Evolutionary conservation across 2,888 invertebrate species (phyloP).

Genomic region (Drosophila kanekoi): DNA sequence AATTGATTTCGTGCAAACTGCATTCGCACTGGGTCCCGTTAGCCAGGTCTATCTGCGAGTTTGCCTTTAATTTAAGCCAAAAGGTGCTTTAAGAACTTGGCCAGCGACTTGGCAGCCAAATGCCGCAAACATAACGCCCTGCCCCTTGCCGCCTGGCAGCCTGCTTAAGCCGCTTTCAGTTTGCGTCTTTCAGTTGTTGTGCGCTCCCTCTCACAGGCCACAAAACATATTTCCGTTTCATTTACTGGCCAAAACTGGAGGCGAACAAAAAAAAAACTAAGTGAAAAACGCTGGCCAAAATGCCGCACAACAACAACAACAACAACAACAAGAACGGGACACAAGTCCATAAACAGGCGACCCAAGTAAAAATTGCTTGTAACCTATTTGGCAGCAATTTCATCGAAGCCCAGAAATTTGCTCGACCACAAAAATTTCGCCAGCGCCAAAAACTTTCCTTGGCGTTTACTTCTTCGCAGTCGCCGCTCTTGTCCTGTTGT

Average conservation of each 20-base stretch:
- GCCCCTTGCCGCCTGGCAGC: constrained; percentile 37
- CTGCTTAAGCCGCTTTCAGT: constrained; percentile 41
- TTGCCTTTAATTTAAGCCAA: constrained; percentile 30
- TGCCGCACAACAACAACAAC: constrained; percentile 40
- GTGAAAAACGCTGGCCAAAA: constrained; percentile 69
- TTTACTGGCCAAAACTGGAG: constrained; percentile 69
- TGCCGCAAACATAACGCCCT: constrained; percentile 15
- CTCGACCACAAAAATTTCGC: constrained; percentile 78
- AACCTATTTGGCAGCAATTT: constrained; percentile 81
- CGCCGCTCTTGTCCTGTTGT: constrained; percentile 11
- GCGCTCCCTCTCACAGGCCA: constrained; percentile 50
- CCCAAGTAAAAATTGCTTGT: constrained; percentile 77
- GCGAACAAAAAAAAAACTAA: constrained; percentile 33
- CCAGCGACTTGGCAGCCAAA: constrained; percentile 46
- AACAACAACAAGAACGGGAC: constrained; percentile 26
- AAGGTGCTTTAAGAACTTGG: constrained; percentile 45
- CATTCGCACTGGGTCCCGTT: constrained; percentile 4
- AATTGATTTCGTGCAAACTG: constrained; percentile 24
- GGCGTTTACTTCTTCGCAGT: constrained; percentile 46
- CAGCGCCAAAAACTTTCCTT: constrained; percentile 72
- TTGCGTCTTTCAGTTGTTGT: background rate
- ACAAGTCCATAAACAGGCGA: constrained; percentile 74
- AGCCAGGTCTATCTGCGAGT: background rate
- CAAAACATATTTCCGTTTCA: constrained; percentile 79
- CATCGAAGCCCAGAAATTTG: constrained; percentile 79